These are phyloP conservation scores for Podocnemis expansa DNA, from an alignment of 2,113 vertebrate species.

Conservation along the genomic window DNA sequence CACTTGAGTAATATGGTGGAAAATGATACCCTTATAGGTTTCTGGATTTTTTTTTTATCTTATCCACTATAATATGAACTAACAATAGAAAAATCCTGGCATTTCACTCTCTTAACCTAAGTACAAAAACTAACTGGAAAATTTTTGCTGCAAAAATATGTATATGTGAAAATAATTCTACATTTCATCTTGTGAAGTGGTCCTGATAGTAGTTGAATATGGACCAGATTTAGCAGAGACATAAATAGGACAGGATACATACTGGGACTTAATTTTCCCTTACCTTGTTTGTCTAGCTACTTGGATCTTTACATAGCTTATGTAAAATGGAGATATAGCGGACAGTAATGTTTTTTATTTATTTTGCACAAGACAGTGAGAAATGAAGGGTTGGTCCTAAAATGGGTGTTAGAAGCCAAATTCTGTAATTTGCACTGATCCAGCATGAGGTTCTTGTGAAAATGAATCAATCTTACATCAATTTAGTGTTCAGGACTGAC, in stretches of 20 bases:
- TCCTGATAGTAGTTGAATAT: neutral
- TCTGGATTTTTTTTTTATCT: neutral
- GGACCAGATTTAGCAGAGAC: neutral
- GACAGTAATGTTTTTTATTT: neutral
- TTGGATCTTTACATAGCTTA: neutral
- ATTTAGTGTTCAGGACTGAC: too few relatives aligned
- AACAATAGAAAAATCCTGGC: neutral
- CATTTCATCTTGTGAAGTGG: neutral
- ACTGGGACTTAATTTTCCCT: neutral
- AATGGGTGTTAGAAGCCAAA: neutral
- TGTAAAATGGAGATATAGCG: neutral
- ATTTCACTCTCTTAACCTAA: neutral
- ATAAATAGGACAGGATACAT: neutral
- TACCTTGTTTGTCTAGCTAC: neutral
- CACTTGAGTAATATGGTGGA: neutral
- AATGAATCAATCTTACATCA: neutral
- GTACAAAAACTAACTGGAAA: neutral
- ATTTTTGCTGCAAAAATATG: neutral
- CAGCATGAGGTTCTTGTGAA: neutral
- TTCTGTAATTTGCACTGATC: neutral
- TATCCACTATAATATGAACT: neutral
- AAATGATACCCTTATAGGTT: neutral
- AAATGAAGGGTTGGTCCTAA: neutral
- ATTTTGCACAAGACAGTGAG: neutral
- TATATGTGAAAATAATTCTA: neutral